Evolutionary conservation across 2,888 invertebrate genomes (phyloP).

Genomic region (Napeogenes inachia): DNA sequence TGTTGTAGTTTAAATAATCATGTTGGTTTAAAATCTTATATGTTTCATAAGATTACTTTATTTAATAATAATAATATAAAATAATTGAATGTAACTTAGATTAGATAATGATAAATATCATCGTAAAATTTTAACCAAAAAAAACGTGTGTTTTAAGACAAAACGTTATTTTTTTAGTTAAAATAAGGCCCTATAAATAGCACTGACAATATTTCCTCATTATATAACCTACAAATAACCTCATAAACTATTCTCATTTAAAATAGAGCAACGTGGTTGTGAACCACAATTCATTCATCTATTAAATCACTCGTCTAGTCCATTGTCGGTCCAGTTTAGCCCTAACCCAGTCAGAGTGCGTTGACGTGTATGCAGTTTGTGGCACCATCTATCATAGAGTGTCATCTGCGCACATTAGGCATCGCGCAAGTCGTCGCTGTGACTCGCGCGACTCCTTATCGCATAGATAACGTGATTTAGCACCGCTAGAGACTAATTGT

Average conservation of each 20-base stretch:
- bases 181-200: no score
- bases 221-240: background rate
- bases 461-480: conserved; percentile 29
- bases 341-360: conserved; percentile 12
- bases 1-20: no score
- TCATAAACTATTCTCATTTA: conserved; percentile 1
- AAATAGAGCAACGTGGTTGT: background rate
- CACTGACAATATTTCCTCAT: background rate
- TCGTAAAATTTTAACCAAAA: no score
- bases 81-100: no score
- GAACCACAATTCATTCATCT: background rate
- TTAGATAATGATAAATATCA: no score
- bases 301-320: conserved; percentile 15
- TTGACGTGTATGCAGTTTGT: conserved; percentile 8
- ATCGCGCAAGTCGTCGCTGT: conserved; percentile 1
- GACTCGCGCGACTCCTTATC: conserved; percentile 14
- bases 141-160: no score
- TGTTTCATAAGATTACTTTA: no score
- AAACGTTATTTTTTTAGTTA: no score
- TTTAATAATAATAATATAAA: no score
- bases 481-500: conserved; percentile 32
- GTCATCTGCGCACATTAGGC: conserved; percentile 7
- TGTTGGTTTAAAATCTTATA: no score
- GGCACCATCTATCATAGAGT: conserved; percentile 16
- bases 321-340: background rate